phyloP scores from a whole-genome alignment of 2,888 invertebrate genomes.

The Podotricha telesiphe region DNA sequence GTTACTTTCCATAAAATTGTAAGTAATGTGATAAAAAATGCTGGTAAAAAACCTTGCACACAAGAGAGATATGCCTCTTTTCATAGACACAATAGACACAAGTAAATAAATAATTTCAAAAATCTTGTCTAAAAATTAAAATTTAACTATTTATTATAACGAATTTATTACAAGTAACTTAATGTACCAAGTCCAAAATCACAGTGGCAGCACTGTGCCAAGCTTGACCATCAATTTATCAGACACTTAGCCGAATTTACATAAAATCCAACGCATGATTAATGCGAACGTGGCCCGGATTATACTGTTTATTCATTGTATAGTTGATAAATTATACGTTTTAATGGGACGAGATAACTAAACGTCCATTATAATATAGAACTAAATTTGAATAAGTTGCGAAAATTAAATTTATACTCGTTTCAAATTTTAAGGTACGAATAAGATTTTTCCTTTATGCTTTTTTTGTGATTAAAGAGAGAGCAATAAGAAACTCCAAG shows the following conservation, averaged over 20 bases:
- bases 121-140: too few species aligned
- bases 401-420: not conserved
- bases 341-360: slow-evolving; percentile 15
- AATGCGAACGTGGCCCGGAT: slow-evolving; percentile 60
- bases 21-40: too few species aligned
- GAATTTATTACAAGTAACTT: not conserved
- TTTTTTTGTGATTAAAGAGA: too few species aligned
- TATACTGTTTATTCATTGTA: slow-evolving; percentile 53
- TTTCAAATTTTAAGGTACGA: too few species aligned
- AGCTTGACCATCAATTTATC: slow-evolving; percentile 79
- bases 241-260: slow-evolving; percentile 79
- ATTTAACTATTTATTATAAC: too few species aligned
- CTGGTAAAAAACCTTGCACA: too few species aligned
- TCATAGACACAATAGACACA: too few species aligned
- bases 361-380: slow-evolving; percentile 1
- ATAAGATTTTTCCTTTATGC: too few species aligned
- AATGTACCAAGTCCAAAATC: slow-evolving; percentile 7
- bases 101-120: too few species aligned
- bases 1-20: too few species aligned
- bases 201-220: slow-evolving; percentile 6
- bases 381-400: not conserved
- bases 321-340: slow-evolving; percentile 56
- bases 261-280: slow-evolving; percentile 75
- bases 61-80: too few species aligned
- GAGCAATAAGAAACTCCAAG: too few species aligned